Evolutionary conservation across 2,797 vertebrate genomes (phyloP), one percentile per base, ranked within the genome.

Genomic region (Takifugu ocellatus): DNA sequence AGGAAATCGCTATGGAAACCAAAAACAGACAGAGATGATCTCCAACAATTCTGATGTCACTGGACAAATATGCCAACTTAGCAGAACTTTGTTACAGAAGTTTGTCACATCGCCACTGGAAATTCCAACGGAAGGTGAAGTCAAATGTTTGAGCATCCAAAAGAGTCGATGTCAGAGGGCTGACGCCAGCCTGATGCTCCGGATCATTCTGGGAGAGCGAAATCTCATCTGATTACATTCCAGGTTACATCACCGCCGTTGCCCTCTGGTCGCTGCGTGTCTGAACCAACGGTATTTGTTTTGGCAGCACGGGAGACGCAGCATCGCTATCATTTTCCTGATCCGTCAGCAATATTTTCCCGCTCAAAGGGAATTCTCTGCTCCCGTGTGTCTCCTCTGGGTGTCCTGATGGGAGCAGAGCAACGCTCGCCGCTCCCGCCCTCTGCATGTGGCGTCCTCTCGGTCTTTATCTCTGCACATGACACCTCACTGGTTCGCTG

Each of bases 311-410:
- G 68, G 44, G 44, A 53, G 44, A 61, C 6, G 31, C 6, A 47
- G 21, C 24, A 55, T 76, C 60, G 66, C 45, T 65, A 67, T 52
- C 57, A 25, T 5, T 59, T 58, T 57, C 3, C 24, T 55, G 67
- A 71, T 71, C 71, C 3, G 56, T 78, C 75, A 76, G 75, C 78
- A 55, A 56, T 62, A 61, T 64, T 58, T 61, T 2, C 56, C 62
- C 71, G 24, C 58, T 62, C 33, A 9, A 56, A 54, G 24, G 47
- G 25, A 56, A 36, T 58, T 49, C 51, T 61, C 26, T 1, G 1
- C 56, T 75, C 52, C 43, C 43, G 25, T 65, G 68, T 27, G 3
- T 65, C 51, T 59, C 51, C 63, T 59, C 49, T 55, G 66, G 56
- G 46, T 56, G 39, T 66, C 66, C 3, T 45, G 68, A 74, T 54